These are phyloP conservation scores for Colletes gigas DNA, from an alignment of 1,140 invertebrate genomes.

Conservation along the genomic window DNA sequence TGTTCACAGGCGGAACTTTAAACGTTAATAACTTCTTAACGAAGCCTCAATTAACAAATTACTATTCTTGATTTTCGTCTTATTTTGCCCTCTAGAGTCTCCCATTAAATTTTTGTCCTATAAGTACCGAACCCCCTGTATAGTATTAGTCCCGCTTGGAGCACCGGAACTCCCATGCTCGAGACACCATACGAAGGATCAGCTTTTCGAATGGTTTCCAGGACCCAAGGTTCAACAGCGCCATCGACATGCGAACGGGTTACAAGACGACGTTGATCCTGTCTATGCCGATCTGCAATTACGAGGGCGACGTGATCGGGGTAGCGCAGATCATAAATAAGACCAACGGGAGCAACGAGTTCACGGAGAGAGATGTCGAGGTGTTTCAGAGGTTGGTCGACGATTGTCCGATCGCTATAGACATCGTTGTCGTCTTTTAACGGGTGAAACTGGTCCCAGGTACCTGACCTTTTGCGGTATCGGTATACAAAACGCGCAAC, in stretches of 20 bases:
- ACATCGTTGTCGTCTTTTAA: not conserved
- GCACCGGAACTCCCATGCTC: no score
- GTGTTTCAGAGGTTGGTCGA: conserved; percentile 85
- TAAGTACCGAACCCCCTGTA: no score
- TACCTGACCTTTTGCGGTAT: conserved; percentile 98
- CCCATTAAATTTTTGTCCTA: no score
- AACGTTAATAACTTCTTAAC: no score
- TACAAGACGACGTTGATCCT: conserved; percentile 95
- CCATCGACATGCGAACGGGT: conserved; percentile 94
- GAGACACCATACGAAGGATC: no score
- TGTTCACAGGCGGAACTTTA: no score
- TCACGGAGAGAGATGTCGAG: conserved; percentile 94
- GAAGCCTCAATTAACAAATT: no score
- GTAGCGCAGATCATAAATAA: conserved; percentile 99
- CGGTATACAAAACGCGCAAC: conserved; percentile 97
- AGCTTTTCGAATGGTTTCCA: conserved; percentile 71
- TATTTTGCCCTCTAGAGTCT: no score
- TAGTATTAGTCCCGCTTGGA: no score
- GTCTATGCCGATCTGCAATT: conserved; percentile 97
- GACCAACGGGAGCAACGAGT: conserved; percentile 92
- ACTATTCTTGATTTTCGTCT: no score
- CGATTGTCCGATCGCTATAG: not conserved
- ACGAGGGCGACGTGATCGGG: conserved; percentile 96
- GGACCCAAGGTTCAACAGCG: conserved; percentile 93
- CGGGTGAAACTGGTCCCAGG: conserved; percentile 74